Base-by-base conservation (phyloP, 2,113 vertebrate genomes). In the Misgurnus anguillicaudatus region DNA sequence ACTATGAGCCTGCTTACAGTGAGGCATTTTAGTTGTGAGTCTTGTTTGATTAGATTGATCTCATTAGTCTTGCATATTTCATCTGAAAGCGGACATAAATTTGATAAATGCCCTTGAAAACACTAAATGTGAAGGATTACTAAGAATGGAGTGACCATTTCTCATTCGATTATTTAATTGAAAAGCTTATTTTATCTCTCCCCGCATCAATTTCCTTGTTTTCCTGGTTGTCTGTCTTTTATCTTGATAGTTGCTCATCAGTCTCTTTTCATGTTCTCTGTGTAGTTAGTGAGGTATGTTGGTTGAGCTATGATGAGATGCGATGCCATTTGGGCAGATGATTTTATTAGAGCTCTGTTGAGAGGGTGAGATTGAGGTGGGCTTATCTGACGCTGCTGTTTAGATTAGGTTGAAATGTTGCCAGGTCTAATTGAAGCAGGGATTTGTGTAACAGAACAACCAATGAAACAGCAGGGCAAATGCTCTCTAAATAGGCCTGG, bases 371-470 rank as follows among this genome's bases (percentile, higher is more conserved):
- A 78, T 81, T 79, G 67, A 71, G 5, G 13, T 14, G 17, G 67
- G 62, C 82, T 89, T 83, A 87, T 88, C 82, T 85, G 53, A 31
- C 80, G 45, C 80, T 24, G 48, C 47, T 5, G 83, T 82, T 87
- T 76, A 90, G 87, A 90, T 90, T 87, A 89, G 80, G 65, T 36
- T 82, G 88, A 91, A 85, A 86, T 87, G 88, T 84, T 77, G 83
- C 72, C 75, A 68, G 64, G 80, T 81, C 77, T 88, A 88, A 83
- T 86, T 83, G 84, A 83, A 42, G 11, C 53, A 68, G 70, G 70
- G 80, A 82, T 80, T 77, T 80, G 64, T 80, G 16, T 57, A 38
- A 21, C 31, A 19, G 47, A 61, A 42, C 48, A 72, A 31, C 57
- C 24, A 31, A 80, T 70, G 57, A 57, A 21, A 73, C 73, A 77